A percentile compares a stretch with the other conserved stretches of the same genome.
phyloP scores from a whole-genome alignment of 2,797 vertebrate species.

The Phylloscopus collybita region DNA sequence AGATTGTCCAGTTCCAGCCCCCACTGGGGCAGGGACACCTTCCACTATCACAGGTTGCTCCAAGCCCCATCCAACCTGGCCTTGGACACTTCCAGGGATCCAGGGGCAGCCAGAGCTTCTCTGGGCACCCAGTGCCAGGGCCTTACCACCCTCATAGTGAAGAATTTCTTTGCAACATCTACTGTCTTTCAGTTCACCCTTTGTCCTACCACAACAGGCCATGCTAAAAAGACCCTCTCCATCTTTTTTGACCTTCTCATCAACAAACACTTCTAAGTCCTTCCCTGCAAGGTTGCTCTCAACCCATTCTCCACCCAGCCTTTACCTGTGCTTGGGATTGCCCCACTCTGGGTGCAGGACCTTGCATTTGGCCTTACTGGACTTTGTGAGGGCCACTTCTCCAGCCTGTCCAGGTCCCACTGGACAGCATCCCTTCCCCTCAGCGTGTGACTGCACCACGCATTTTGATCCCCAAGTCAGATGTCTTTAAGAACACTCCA shows the following conservation, averaged over 20 bases:
- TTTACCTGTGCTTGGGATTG: neutral
- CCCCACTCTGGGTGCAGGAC: neutral
- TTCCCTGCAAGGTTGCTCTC: neutral
- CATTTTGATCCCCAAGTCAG: neutral
- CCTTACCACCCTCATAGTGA: neutral
- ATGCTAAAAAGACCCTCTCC: neutral
- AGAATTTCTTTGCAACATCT: neutral
- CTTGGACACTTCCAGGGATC: neutral
- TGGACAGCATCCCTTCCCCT: neutral
- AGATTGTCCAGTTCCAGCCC: neutral
- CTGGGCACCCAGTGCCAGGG: accelerated
- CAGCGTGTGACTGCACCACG: neutral
- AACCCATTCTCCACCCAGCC: neutral
- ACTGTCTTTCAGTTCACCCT: neutral
- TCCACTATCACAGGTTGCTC: neutral
- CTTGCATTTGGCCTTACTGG: neutral
- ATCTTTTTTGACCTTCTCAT: neutral
- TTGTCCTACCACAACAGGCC: neutral
- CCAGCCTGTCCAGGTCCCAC: neutral
- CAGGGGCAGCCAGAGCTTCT: neutral
- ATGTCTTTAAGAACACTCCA: conserved; percentile 18
- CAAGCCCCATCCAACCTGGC: accelerated
- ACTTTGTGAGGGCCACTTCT: neutral
- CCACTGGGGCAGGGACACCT: neutral
- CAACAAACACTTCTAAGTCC: neutral